phyloP scores from a whole-genome alignment of 1,140 invertebrate species.

The Watersipora subatra region DNA sequence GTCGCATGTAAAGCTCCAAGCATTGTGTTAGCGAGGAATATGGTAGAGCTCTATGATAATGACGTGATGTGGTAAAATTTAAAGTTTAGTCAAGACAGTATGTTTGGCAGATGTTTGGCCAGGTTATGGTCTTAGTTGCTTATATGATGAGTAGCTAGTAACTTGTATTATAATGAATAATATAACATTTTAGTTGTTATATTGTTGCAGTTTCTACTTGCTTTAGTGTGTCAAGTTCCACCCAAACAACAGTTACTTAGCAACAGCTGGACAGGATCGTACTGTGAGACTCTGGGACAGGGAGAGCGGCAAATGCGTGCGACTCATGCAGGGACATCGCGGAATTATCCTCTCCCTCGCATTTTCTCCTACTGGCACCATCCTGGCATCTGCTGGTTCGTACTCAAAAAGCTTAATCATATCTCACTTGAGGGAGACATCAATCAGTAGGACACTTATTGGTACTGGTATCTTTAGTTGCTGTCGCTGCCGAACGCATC shows the following conservation, averaged over 20 bases:
- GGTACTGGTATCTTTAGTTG: no score
- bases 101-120: neutral
- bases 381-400: conserved; percentile 48
- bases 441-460: no score
- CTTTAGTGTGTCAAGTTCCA: conserved; percentile 81
- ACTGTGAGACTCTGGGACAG: conserved; percentile 89
- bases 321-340: conserved; percentile 43
- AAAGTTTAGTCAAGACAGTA: neutral
- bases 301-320: conserved; percentile 36
- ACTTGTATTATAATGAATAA: neutral
- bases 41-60: neutral
- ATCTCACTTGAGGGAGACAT: no score
- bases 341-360: conserved; percentile 49
- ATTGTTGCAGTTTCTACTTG: neutral
- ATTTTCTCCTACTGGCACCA: conserved; percentile 58
- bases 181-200: neutral
- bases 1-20: no score
- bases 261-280: conserved; percentile 85
- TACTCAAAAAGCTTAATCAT: neutral
- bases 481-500: neutral
- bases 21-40: no score
- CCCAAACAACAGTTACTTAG: conserved; percentile 91
- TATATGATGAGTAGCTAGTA: no score
- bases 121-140: no score
- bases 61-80: neutral